Conservation (phyloP, 2,113 vertebrate species). For the Bubo blakistoni region DNA sequence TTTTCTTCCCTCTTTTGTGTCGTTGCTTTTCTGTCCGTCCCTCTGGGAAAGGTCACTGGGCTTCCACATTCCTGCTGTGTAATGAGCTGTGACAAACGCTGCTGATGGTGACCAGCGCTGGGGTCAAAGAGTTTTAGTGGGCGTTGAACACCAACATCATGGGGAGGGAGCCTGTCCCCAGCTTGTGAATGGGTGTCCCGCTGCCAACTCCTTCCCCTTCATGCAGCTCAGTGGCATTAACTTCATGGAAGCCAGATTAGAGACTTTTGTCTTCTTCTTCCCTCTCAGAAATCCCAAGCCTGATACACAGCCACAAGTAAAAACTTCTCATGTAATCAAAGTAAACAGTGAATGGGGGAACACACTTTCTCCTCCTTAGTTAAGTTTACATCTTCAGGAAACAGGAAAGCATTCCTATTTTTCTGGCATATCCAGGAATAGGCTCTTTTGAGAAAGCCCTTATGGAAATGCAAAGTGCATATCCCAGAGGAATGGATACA, state of each 20-base stretch:
- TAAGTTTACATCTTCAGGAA: neutral
- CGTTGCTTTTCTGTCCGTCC: slow-evolving; percentile 8
- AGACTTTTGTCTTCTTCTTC: neutral
- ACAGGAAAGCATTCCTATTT: neutral
- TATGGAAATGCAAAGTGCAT: neutral
- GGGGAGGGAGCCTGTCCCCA: neutral
- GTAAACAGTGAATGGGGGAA: neutral
- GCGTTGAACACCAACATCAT: neutral
- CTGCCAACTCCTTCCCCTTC: neutral
- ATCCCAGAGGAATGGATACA: neutral
- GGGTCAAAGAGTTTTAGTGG: slow-evolving; percentile 18
- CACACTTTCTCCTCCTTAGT: neutral
- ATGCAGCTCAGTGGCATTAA: neutral
- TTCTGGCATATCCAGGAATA: neutral
- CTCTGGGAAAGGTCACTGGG: slow-evolving; percentile 53
- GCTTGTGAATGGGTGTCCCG: neutral
- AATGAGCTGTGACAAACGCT: slow-evolving; percentile 36
- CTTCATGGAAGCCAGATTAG: neutral
- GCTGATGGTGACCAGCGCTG: neutral
- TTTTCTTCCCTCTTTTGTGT: slow-evolving; percentile 32
- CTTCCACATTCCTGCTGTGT: slow-evolving; percentile 40
- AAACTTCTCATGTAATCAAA: neutral
- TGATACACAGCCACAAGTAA: neutral
- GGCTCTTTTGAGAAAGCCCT: neutral
- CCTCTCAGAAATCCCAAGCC: neutral